These are phyloP conservation scores for Meleagris gallopavo DNA, from an alignment of 2,113 vertebrate genomes.

Conservation along the genomic window DNA sequence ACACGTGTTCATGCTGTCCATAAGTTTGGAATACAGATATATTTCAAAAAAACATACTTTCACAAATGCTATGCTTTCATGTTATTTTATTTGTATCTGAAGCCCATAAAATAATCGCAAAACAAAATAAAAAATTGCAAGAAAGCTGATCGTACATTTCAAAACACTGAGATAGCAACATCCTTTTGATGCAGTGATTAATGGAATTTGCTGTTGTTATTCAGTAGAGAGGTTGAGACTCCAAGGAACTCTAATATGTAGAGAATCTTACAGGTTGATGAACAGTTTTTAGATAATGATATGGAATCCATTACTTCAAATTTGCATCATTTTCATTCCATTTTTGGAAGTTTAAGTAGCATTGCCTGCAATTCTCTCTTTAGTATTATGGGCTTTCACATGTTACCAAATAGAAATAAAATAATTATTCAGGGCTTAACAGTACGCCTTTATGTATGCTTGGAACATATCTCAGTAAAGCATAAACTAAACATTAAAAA, in stretches of 20 bases:
- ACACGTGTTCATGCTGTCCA: neutral
- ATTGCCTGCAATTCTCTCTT: too few species aligned
- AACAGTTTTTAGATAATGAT: neutral
- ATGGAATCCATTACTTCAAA: neutral
- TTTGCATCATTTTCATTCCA: neutral
- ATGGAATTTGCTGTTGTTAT: neutral
- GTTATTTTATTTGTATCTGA: neutral
- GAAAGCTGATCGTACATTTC: neutral
- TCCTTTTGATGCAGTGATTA: fast-evolving
- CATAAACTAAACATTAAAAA: constrained; percentile 34
- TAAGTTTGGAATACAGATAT: neutral
- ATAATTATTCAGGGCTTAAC: constrained; percentile 63
- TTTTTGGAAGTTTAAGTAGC: too few species aligned
- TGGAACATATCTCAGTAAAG: constrained; percentile 64
- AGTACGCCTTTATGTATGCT: constrained; percentile 67
- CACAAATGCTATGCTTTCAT: neutral
- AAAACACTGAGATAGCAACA: neutral
- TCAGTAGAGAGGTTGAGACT: neutral
- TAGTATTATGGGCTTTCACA: constrained; percentile 22
- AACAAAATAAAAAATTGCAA: neutral
- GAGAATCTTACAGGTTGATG: neutral
- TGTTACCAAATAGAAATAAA: constrained; percentile 61
- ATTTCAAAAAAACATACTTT: neutral
- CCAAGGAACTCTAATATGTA: neutral
- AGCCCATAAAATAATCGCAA: neutral